Evolutionary conservation across 1,140 invertebrate genomes (phyloP), one percentile per base, ranked within the genome.

Genomic region (Tetranychus cinnabarinus): DNA sequence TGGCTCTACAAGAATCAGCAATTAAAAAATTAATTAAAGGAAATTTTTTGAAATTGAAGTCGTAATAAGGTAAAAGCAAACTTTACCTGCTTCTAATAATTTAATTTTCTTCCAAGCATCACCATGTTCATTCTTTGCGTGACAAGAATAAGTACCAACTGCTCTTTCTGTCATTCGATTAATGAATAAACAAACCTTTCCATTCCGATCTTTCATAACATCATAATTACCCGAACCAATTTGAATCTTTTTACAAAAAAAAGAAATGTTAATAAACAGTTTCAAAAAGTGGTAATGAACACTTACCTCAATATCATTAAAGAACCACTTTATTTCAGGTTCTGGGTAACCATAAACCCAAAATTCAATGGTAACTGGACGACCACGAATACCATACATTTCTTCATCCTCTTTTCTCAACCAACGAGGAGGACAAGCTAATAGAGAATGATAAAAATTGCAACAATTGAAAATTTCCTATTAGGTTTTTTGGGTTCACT

Each of bases 71-170:
- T 23, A 23, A 23, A 23, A 23, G 10, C n/a, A 58, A 10, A 12
- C 55, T 65, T 64, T 62, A 72, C 75, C 75, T 6, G 91, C 89
- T 60, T 93, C 81, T 69, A 87, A 80, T 3, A 97, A 73, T 15
- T 80, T 77, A 3, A 96, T 85, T 15, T 81, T 76, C 69, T 92
- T 89, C 15, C 83, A 77, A 4, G 76, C 76, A 68, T 85, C 82
- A 0, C 93, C 93, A 70, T 91, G 85, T 67, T 91, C 86, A 73
- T 97, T 98, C 23, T 77, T 82, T 2, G 90, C 91, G 2, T 88
- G 79, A 35, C 89, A 91, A 72, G 92, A 90, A 72, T 96, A 97
- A 59, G 81, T 77, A 33, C 93, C 93, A n/a, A 85, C 85, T 73
- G 93, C 88, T 33, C 83, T 76, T 50, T 92, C 88, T 42, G 85